phyloP scores from a whole-genome alignment of 37 sponge, comb jelly and placozoan species.

The Cladorhizidae sp. region DNA sequence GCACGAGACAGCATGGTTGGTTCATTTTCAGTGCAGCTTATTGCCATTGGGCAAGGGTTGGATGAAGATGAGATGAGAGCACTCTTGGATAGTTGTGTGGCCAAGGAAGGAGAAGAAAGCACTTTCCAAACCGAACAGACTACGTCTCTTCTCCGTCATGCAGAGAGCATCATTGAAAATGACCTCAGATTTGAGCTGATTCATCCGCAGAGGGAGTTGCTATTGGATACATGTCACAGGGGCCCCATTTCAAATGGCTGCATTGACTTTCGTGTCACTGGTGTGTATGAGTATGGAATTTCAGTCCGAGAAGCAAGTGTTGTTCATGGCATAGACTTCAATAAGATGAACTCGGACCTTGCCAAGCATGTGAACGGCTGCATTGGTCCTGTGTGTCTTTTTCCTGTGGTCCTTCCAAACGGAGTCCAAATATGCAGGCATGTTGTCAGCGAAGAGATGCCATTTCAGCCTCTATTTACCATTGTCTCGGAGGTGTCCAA shows the following conservation, averaged over 20 bases:
- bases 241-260: neutral
- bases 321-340: slow-evolving; percentile 71
- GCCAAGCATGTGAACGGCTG: slow-evolving; percentile 56
- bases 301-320: slow-evolving; percentile 48
- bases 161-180: neutral
- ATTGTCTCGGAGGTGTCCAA: slow-evolving; percentile 19
- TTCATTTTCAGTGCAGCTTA: slow-evolving; percentile 52
- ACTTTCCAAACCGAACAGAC: neutral
- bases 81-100: slow-evolving; percentile 19
- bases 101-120: neutral
- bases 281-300: slow-evolving; percentile 58
- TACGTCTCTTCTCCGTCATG: neutral
- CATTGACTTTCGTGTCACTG: slow-evolving; percentile 65
- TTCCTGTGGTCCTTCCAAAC: slow-evolving; percentile 50
- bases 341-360: slow-evolving; percentile 62
- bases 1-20: slow-evolving; percentile 24
- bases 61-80: slow-evolving; percentile 6
- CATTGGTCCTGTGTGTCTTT: slow-evolving; percentile 45
- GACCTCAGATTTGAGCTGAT: slow-evolving; percentile 56
- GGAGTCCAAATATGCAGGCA: slow-evolving; percentile 50
- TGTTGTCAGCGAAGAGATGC: neutral
- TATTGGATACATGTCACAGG: neutral
- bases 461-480: slow-evolving; percentile 36
- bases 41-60: slow-evolving; percentile 49
- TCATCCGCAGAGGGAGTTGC: neutral